Percentiles rank a stretch among this genome's conserved stretches.
These are phyloP conservation scores for Meriones psammophilus DNA, from an alignment of 2,797 vertebrate genomes.

Conservation along the genomic window DNA sequence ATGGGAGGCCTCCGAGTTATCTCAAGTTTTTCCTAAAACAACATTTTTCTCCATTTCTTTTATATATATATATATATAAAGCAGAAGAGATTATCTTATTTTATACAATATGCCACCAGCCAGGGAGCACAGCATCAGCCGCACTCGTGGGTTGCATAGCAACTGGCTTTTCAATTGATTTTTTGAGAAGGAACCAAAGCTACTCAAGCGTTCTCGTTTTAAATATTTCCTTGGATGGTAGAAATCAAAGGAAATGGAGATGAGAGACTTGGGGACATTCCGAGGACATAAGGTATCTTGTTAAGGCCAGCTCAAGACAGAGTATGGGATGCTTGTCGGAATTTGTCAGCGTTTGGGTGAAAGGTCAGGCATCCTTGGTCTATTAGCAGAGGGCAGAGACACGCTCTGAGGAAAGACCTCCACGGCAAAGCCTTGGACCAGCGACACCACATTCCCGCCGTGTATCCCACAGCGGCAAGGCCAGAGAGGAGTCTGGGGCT, in stretches of 20 bases:
- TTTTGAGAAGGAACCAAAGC: conserved; percentile 83
- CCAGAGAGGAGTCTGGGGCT: not conserved
- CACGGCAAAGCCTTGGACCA: not conserved
- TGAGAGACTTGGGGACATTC: conserved; percentile 64
- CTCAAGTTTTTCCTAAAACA: conserved; percentile 84
- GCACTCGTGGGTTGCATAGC: conserved; percentile 87
- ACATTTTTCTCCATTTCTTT: conserved; percentile 78
- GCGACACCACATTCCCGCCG: not conserved
- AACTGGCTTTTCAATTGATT: conserved; percentile 86
- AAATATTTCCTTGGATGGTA: conserved; percentile 76
- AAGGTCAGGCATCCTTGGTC: not conserved
- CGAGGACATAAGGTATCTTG: conserved; percentile 25
- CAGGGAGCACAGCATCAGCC: conserved; percentile 83
- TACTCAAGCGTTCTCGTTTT: conserved; percentile 80
- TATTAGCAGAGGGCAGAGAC: not conserved
- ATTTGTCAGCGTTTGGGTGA: not conserved
- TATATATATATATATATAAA: not conserved
- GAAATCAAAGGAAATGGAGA: conserved; percentile 67
- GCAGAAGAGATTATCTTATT: conserved; percentile 83
- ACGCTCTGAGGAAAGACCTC: not conserved
- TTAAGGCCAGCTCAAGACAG: conserved; percentile 38
- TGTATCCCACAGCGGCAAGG: not conserved
- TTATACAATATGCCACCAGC: conserved; percentile 84
- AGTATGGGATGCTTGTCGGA: not conserved
- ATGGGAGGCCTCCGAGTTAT: conserved; percentile 81